phyloP scores from a whole-genome alignment of 1,140 invertebrate species.

The Zophobas morio region DNA sequence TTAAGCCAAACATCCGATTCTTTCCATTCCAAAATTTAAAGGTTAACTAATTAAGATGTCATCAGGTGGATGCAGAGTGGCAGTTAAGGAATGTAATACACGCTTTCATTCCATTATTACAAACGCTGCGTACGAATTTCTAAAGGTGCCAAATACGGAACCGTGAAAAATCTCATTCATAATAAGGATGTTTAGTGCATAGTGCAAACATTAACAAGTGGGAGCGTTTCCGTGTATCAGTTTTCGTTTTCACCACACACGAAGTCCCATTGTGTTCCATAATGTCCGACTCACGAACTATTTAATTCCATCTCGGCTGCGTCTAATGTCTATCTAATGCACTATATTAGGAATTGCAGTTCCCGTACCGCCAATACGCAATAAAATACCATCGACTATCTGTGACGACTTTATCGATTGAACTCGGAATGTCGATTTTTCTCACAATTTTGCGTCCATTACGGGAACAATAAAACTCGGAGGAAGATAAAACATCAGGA shows the following conservation, averaged over 20 bases:
- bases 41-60: slow-evolving; percentile 12
- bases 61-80: neutral
- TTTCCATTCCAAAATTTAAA: neutral
- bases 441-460: slow-evolving; percentile 17
- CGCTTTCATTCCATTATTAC: neutral
- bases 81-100: neutral
- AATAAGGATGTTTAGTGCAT: slow-evolving; percentile 33
- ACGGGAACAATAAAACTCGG: slow-evolving; percentile 17
- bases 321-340: slow-evolving; percentile 53
- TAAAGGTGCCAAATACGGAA: neutral
- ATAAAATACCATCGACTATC: slow-evolving; percentile 29
- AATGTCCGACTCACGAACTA: slow-evolving; percentile 53
- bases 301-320: slow-evolving; percentile 48
- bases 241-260: slow-evolving; percentile 53
- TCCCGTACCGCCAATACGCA: slow-evolving; percentile 26
- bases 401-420: slow-evolving; percentile 35
- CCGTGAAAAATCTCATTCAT: slow-evolving; percentile 20
- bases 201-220: slow-evolving; percentile 40
- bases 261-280: slow-evolving; percentile 54
- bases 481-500: slow-evolving; percentile 3
- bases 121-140: neutral
- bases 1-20: neutral
- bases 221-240: slow-evolving; percentile 49
- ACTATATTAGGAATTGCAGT: slow-evolving; percentile 42
- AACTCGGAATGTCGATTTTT: slow-evolving; percentile 6